Conservation (phyloP, 2,888 invertebrate species). For the Euplexia lucipara region DNA sequence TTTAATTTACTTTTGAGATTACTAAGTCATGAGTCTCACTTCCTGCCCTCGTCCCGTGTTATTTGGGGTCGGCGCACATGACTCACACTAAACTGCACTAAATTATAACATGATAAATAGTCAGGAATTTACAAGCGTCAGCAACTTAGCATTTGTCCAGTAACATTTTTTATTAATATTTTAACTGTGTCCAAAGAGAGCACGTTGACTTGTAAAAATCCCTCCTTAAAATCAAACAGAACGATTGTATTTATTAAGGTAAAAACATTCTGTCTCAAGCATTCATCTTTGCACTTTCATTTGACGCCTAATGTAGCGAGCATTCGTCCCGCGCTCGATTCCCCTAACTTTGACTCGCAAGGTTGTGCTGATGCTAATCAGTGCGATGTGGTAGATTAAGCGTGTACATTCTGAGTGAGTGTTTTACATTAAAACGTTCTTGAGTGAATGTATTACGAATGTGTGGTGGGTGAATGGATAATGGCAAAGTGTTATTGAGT, state of each 20-base stretch:
- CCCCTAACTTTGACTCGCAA: slow-evolving; percentile 56
- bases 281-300: slow-evolving; percentile 65
- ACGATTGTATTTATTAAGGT: slow-evolving; percentile 2
- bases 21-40: no score
- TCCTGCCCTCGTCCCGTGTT: no score
- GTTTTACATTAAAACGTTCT: slow-evolving; percentile 46
- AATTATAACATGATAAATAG: no score
- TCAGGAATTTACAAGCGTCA: no score
- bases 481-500: no score
- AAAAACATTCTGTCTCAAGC: neutral
- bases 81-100: no score
- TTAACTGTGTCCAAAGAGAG: no score
- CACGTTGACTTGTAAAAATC: no score
- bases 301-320: slow-evolving; percentile 70
- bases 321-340: slow-evolving; percentile 41
- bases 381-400: slow-evolving; percentile 61
- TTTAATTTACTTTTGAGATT: no score
- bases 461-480: neutral
- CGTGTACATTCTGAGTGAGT: slow-evolving; percentile 60
- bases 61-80: no score
- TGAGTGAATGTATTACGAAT: slow-evolving; percentile 24
- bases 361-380: slow-evolving; percentile 63
- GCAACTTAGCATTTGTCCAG: no score
- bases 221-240: neutral
- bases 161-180: no score